These are phyloP conservation scores for Zosterops pallidus DNA, from an alignment of 2,113 vertebrate genomes.

Conservation along the genomic window DNA sequence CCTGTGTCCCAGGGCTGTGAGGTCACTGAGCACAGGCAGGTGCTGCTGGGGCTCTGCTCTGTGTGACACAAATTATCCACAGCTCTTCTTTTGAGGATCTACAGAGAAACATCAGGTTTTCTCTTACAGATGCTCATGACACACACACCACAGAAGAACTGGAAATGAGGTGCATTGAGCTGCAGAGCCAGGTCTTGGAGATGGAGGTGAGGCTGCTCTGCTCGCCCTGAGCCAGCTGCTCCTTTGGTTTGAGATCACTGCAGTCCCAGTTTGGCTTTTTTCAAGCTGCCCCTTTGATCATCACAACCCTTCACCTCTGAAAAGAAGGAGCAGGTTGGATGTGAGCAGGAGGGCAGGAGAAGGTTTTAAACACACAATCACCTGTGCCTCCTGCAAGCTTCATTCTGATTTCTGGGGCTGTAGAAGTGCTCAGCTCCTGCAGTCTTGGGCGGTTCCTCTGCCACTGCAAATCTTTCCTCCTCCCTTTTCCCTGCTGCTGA, in stretches of 20 bases:
- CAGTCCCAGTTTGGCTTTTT: neutral
- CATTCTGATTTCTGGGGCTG: neutral
- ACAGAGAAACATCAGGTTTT: neutral
- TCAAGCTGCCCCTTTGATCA: neutral
- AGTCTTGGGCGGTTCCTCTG: neutral
- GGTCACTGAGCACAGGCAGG: neutral
- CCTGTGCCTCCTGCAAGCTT: neutral
- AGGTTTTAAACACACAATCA: neutral
- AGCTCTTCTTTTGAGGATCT: neutral
- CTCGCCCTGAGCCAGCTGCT: neutral
- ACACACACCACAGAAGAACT: conserved; percentile 52
- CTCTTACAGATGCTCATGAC: neutral
- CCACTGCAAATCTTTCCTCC: neutral
- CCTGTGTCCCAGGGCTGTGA: too few species aligned
- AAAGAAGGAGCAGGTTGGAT: neutral
- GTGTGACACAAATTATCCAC: neutral
- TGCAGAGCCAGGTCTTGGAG: conserved; percentile 84
- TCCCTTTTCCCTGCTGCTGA: neutral
- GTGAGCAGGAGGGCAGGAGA: neutral
- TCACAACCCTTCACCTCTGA: neutral
- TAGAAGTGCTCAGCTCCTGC: neutral
- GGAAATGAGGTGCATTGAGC: conserved; percentile 71
- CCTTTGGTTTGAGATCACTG: neutral
- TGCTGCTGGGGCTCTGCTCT: neutral
- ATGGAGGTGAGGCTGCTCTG: conserved; percentile 86